These are phyloP conservation scores for Drosophila oshimai DNA, from an alignment of 1,140 invertebrate genomes.

Conservation along the genomic window DNA sequence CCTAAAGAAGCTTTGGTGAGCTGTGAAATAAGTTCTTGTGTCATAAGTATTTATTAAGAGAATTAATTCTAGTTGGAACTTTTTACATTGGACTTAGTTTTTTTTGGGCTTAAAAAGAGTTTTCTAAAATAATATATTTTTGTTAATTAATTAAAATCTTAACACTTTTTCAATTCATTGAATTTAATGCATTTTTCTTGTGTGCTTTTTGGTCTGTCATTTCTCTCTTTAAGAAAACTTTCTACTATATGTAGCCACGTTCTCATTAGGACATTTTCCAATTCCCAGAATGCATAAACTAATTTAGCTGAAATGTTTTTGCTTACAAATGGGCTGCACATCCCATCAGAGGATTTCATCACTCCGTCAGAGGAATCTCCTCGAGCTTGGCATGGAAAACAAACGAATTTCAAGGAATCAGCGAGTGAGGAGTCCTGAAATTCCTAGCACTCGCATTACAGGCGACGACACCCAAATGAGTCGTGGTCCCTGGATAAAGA, in stretches of 20 bases:
- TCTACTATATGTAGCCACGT: conserved; percentile 26
- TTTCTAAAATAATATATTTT: neutral
- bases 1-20: too few species aligned
- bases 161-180: neutral
- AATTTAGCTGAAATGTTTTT: conserved; percentile 80
- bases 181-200: too few species aligned
- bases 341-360: conserved; percentile 60
- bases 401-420: conserved; percentile 53
- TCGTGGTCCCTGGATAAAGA: conserved; percentile 18
- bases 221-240: conserved; percentile 8
- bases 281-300: conserved; percentile 71
- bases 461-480: conserved; percentile 65
- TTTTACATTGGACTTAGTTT: too few species aligned
- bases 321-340: conserved; percentile 69
- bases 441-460: conserved; percentile 69
- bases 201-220: neutral
- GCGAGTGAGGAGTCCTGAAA: conserved; percentile 21
- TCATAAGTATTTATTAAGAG: too few species aligned
- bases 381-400: conserved; percentile 64
- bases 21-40: too few species aligned
- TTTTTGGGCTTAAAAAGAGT: too few species aligned
- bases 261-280: conserved; percentile 67
- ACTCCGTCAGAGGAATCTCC: conserved; percentile 41
- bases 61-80: too few species aligned
- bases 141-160: conserved; percentile 3